Evolutionary conservation across 37 sponge, comb jelly and placozoan genomes (phyloP), one percentile per base, ranked within the genome.

Genomic region (Hormiphora californensis): DNA sequence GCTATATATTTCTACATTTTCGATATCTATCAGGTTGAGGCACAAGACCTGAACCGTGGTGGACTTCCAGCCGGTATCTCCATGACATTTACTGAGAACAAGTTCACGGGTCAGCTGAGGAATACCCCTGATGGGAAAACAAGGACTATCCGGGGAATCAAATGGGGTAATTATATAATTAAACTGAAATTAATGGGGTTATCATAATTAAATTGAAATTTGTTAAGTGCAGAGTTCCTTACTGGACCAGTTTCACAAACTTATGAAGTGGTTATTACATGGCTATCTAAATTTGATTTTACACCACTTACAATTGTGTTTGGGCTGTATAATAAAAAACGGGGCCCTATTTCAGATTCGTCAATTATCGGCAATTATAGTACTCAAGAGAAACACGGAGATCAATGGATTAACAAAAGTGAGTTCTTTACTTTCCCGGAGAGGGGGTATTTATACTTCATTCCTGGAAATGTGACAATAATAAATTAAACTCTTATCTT

Each of bases 321-420:
- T n/a, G n/a, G n/a, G n/a, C n/a, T n/a, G n/a, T n/a, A n/a, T n/a
- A n/a, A n/a, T n/a, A n/a, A n/a, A n/a, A n/a, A n/a, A n/a, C n/a
- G n/a, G n/a, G n/a, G n/a, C n/a, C n/a, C n/a, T 19, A 8, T 65
- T 73, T 19, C 44, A 73, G 81, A 73, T 73, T 22, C 22, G 27
- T 33, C 81, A 15, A 73, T 73, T 43, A 73, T 33, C 1, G 81
- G 81, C 12, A 73, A 73, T 22, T 73, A 73, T 28, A 73, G 81
- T 33, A 73, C 81, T 17, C 81, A 73, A 41, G 81, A 73, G 44
- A 73, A 73, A 28, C 0, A 43, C 1, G 44, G 43, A 11, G 81
- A 41, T 39, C 17, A 25, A 1, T 73, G 81, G 81, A 19, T 73
- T 11, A 73, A 73, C 25, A 73, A 73, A 73, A 39, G 81, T 73